phyloP scores from a whole-genome alignment of 2,888 invertebrate species.

The Caenorhabditis virilis region DNA sequence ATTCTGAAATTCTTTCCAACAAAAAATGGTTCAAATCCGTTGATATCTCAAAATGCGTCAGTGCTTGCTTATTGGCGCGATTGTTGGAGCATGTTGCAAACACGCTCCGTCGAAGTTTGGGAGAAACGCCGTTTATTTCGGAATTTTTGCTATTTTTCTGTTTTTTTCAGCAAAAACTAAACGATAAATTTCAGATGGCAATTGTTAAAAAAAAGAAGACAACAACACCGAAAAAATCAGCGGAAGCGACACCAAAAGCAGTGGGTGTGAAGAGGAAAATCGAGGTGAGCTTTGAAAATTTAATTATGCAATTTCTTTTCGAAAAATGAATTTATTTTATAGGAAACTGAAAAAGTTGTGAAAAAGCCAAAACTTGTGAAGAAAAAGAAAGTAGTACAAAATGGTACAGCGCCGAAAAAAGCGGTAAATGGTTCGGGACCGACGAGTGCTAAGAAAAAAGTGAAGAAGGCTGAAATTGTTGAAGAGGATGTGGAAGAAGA shows the following conservation, averaged over 20 bases:
- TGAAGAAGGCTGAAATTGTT: conserved; percentile 21
- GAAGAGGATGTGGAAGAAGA: conserved; percentile 12
- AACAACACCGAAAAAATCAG: not conserved
- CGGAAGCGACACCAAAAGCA: not conserved
- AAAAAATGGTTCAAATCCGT: too few relatives aligned
- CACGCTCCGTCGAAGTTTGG: too few relatives aligned
- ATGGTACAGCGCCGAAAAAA: conserved; percentile 2
- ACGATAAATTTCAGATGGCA: conserved; percentile 16
- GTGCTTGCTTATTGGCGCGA: too few relatives aligned
- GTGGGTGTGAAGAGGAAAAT: conserved; percentile 6
- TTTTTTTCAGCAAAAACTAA: not conserved
- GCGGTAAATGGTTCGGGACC: conserved; percentile 7
- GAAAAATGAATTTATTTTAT: too few relatives aligned
- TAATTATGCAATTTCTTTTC: not conserved
- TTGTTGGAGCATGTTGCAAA: too few relatives aligned
- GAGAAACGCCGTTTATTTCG: too few relatives aligned
- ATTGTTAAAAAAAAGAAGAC: conserved; percentile 34
- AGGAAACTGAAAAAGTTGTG: not conserved
- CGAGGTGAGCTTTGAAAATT: not conserved
- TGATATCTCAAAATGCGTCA: too few relatives aligned
- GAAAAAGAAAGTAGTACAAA: not conserved
- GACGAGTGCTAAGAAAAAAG: conserved; percentile 15
- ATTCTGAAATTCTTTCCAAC: too few relatives aligned
- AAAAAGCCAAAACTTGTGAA: conserved; percentile 11
- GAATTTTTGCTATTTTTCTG: not conserved